Evolutionary conservation across 1,140 invertebrate species (phyloP), one percentile per base, ranked within the genome.

Genomic region (Eurosta solidaginis): DNA sequence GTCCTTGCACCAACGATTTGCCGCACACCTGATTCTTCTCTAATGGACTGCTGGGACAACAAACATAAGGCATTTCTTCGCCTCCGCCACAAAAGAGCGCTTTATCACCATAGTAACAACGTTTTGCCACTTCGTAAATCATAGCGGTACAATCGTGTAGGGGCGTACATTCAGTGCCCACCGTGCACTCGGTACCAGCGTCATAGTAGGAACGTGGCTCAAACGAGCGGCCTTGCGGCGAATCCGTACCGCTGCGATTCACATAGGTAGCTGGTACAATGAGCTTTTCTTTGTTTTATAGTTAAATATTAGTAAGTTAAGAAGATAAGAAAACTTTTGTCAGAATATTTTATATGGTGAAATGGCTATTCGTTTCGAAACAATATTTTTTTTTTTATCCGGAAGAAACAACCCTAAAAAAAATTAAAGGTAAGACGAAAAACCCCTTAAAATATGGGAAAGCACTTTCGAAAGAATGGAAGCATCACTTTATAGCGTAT

Each of bases 1-100:
- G 88, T 2, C 91, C 91, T 77, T 90, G 89, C 1, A 92, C 91
- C 87, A 92, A 89, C 1, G 91, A 91, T 79, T 89, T 88, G 0
- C 92, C 92, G 79, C 92, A 93, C 7, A 87, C 84, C 68, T 88
- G 86, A 68, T 85, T 86, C 63, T 83, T 83, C 73, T 88, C 87
- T 10, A 86, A 76, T 25, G 84, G 87, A 82, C 83, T 86, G 50
- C 84, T 87, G 1, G 86, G 87, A 76, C 87, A 88, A 63, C 87
- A 88, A 1, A 88, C 85, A 27, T 86, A 87, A 5, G 86, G 86
- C 80, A 85, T 82, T 54, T 87, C 84, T 68, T 88, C 85, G 25
- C 81, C 80, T 7, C 83, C 82, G 12, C 86, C 86, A 33, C 87
- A 88, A 44, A 81, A 87, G 1, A 88, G 77, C n/a, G 86, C 86